Evolutionary conservation across 2,888 invertebrate genomes (phyloP).

Genomic region (Taphrorychus bicolor): DNA sequence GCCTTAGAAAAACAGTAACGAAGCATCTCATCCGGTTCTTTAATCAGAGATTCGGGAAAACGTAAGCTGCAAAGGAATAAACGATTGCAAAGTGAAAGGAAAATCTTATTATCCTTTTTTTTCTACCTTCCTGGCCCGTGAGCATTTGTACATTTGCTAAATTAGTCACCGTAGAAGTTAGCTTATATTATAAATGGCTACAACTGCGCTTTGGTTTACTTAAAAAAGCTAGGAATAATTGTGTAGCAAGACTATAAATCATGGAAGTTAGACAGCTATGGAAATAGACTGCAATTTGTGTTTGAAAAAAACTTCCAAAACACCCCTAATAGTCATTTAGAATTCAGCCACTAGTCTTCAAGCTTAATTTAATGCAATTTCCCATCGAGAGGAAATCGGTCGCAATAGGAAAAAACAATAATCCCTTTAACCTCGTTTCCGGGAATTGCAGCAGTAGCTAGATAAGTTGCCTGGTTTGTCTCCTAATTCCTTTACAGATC

Average conservation of each 20-base stretch:
- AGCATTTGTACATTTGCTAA: background rate
- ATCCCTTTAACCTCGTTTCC: conserved; percentile 1
- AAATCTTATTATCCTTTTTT: background rate
- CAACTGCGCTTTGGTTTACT: no score
- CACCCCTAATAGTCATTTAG: no score
- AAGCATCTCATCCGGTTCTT: background rate
- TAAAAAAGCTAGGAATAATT: no score
- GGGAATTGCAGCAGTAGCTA: background rate
- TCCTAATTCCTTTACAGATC: conserved; percentile 36
- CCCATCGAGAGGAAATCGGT: background rate
- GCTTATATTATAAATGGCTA: background rate
- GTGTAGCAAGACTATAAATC: no score
- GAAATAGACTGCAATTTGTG: no score
- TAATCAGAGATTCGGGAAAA: background rate
- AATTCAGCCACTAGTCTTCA: no score
- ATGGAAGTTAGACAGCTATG: no score
- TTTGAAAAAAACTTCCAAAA: no score
- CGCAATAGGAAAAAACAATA: background rate
- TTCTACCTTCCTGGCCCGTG: background rate
- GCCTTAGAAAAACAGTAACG: background rate
- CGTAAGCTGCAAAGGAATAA: background rate
- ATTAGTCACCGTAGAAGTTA: no score
- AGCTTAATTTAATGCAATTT: background rate
- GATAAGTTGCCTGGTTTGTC: conserved; percentile 19
- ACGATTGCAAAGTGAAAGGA: background rate